A percentile compares a stretch with the other conserved stretches of the same genome.
phyloP scores from a whole-genome alignment of 2,888 invertebrate genomes.

The Melolontha melolontha region DNA sequence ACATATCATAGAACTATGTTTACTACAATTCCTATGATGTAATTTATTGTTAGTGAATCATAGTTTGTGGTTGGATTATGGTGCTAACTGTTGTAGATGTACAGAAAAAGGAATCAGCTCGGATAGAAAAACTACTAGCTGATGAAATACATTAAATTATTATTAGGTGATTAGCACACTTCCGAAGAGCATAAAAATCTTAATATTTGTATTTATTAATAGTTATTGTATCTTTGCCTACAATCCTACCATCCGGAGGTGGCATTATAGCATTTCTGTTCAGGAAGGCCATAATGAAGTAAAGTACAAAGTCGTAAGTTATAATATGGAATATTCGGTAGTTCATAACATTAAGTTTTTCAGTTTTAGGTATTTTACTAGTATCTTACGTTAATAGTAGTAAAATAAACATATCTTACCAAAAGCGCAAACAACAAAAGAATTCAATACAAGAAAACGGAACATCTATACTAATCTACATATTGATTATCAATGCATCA shows the following conservation, averaged over 20 bases:
- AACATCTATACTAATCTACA: constrained; percentile 16
- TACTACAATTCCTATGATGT: no score
- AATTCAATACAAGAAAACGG: constrained; percentile 16
- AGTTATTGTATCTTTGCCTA: constrained; percentile 26
- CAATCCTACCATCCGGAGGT: constrained; percentile 35
- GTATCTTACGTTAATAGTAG: not conserved
- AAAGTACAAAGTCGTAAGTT: not conserved
- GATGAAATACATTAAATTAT: no score
- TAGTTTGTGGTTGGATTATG: constrained; percentile 38
- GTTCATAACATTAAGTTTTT: no score
- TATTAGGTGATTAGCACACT: no score
- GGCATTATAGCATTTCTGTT: not conserved
- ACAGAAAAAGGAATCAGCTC: constrained; percentile 44
- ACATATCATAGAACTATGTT: no score
- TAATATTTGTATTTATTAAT: constrained; percentile 38
- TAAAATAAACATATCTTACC: constrained; percentile 21
- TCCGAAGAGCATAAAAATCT: no score
- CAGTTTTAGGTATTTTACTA: no score
- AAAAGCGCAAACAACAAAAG: constrained; percentile 22
- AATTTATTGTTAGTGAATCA: no score
- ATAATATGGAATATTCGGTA: no score
- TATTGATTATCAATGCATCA: no score
- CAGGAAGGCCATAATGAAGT: no score
- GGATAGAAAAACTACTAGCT: constrained; percentile 28
- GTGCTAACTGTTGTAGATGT: constrained; percentile 12